Conservation (phyloP, 2,113 vertebrate genomes). For the Erythrolamprus reginae region DNA sequence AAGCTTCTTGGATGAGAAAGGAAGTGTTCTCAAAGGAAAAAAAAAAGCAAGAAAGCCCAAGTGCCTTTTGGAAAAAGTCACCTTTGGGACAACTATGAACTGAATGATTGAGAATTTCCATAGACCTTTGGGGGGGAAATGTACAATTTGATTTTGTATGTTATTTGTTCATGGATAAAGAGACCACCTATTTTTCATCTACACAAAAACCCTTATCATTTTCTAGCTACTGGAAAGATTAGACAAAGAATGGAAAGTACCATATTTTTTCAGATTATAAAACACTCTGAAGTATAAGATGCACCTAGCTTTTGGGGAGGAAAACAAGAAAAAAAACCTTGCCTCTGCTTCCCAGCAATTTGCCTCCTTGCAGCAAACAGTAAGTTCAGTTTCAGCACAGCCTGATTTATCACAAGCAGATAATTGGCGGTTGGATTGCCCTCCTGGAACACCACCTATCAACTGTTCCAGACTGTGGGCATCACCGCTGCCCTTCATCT, state of each 20-base stretch:
- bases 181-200: not conserved
- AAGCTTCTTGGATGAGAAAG: not conserved
- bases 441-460: too few relatives aligned
- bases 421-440: too few relatives aligned
- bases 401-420: too few relatives aligned
- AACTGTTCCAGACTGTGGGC: too few relatives aligned
- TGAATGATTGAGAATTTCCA: not conserved
- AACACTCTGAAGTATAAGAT: too few relatives aligned
- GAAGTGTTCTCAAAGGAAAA: not conserved
- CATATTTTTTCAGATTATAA: too few relatives aligned
- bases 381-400: too few relatives aligned
- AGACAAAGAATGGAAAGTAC: not conserved
- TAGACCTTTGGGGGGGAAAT: not conserved
- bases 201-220: not conserved
- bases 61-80: not conserved
- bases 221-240: not conserved
- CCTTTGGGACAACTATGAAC: not conserved
- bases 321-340: too few relatives aligned
- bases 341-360: too few relatives aligned
- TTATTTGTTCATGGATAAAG: constrained; percentile 11
- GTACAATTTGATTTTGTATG: not conserved
- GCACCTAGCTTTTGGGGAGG: too few relatives aligned
- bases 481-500: too few relatives aligned
- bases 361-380: too few relatives aligned
- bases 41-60: not conserved